Percentiles rank a stretch among this genome's conserved stretches.
Conservation (phyloP, 35 echinoderm and acorn worm species). For the Acanthaster planci region DNA sequence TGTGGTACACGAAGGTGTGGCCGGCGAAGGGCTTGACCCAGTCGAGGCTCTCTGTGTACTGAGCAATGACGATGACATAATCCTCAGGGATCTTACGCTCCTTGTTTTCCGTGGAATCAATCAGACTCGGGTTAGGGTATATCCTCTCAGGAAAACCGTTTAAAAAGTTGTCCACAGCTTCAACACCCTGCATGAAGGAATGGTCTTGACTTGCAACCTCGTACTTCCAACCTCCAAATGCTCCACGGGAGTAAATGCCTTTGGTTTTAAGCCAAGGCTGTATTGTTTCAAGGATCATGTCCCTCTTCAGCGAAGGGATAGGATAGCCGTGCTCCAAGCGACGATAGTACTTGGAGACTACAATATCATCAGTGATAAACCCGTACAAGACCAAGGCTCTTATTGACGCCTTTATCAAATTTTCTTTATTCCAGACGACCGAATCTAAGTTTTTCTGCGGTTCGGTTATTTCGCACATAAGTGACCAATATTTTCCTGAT, state of each 20-base stretch:
- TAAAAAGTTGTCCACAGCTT: slow-evolving; percentile 35
- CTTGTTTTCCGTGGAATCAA: slow-evolving; percentile 17
- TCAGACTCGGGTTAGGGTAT: slow-evolving; percentile 28
- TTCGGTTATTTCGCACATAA: slow-evolving; percentile 53
- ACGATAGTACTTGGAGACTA: slow-evolving; percentile 47
- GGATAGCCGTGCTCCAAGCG: slow-evolving; percentile 50
- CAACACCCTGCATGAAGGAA: slow-evolving; percentile 57
- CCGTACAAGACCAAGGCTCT: neutral
- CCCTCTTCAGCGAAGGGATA: slow-evolving; percentile 32
- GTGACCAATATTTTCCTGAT: slow-evolving; percentile 24
- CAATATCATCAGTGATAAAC: slow-evolving; percentile 22
- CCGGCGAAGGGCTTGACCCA: no score
- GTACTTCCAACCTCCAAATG: slow-evolving; percentile 58
- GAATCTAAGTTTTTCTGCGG: neutral
- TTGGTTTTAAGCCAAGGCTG: slow-evolving; percentile 53
- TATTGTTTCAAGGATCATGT: neutral
- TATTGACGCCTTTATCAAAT: neutral
- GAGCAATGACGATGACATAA: no score
- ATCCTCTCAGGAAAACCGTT: slow-evolving; percentile 10
- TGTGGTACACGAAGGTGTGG: no score
- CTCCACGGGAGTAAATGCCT: slow-evolving; percentile 31
- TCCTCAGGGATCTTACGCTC: neutral
- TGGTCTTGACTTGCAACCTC: slow-evolving; percentile 51
- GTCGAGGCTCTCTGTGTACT: no score
- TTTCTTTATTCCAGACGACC: neutral